Evolutionary conservation across 2,113 vertebrate species (phyloP).

Genomic region (Craseonycteris thonglongyai): DNA sequence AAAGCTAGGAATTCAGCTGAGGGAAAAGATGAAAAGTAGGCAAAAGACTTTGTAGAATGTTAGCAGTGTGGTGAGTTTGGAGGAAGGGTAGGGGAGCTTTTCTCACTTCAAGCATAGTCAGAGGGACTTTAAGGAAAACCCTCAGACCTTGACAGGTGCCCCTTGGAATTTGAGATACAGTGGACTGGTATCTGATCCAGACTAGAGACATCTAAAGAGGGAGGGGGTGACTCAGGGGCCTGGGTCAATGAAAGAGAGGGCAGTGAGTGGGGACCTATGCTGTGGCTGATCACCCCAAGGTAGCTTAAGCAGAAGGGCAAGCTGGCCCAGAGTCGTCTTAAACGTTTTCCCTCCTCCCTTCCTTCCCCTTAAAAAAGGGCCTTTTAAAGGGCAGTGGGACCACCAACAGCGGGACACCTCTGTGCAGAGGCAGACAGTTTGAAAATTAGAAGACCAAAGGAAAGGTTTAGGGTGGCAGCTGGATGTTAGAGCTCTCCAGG

Average conservation of each 20-base stretch:
- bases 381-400: background rate
- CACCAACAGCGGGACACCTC: background rate
- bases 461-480: background rate
- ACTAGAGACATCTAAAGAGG: background rate
- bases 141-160: background rate
- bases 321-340: background rate
- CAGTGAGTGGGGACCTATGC: background rate
- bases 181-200: background rate
- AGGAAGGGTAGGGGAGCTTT: background rate
- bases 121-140: background rate
- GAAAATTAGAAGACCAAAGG: background rate
- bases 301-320: background rate
- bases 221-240: background rate
- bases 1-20: background rate
- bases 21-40: background rate
- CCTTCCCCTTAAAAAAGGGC: fast-evolving
- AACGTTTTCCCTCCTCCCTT: background rate
- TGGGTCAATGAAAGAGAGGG: background rate
- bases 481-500: background rate
- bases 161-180: background rate
- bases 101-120: background rate
- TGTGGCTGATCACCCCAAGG: background rate
- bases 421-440: background rate
- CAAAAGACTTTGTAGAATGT: background rate
- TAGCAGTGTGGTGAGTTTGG: background rate